These are phyloP conservation scores for Oceanites oceanicus DNA, from an alignment of 2,113 vertebrate species.

Conservation along the genomic window DNA sequence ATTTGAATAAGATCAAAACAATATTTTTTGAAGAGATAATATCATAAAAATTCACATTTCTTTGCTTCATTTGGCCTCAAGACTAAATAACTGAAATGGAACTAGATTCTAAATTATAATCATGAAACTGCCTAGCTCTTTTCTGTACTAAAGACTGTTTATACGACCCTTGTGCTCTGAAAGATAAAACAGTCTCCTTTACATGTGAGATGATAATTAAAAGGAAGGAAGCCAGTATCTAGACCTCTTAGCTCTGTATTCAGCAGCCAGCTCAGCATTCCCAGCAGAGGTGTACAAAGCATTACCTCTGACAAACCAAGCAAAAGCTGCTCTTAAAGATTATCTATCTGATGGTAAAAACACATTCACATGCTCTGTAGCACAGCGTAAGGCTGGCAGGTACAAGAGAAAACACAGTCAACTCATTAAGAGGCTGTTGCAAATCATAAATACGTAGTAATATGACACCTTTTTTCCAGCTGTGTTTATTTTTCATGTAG, in stretches of 20 bases:
- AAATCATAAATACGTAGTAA: neutral
- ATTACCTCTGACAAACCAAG: neutral
- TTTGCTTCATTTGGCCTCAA: constrained; percentile 38
- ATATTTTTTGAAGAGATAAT: constrained; percentile 2
- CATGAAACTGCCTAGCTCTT: constrained; percentile 33
- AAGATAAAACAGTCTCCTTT: constrained; percentile 42
- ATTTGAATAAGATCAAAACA: constrained; percentile 13
- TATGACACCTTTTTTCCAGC: neutral
- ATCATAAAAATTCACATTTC: constrained; percentile 15
- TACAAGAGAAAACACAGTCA: neutral
- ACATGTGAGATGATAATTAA: constrained; percentile 40
- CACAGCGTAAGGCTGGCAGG: neutral
- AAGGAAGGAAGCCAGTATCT: constrained; percentile 26
- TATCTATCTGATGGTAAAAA: neutral
- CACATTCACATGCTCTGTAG: neutral
- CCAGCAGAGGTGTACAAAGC: constrained; percentile 1
- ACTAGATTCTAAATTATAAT: constrained; percentile 39
- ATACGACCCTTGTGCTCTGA: constrained; percentile 15
- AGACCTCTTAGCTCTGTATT: neutral
- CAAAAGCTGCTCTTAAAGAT: neutral
- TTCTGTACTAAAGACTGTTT: constrained; percentile 48
- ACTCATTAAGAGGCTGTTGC: neutral
- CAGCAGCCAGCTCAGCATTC: constrained; percentile 47
- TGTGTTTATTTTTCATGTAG: neutral
- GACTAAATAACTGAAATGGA: constrained; percentile 41